Evolutionary conservation across 2,888 invertebrate species (phyloP).

Genomic region (Pantelozetes paolii): DNA sequence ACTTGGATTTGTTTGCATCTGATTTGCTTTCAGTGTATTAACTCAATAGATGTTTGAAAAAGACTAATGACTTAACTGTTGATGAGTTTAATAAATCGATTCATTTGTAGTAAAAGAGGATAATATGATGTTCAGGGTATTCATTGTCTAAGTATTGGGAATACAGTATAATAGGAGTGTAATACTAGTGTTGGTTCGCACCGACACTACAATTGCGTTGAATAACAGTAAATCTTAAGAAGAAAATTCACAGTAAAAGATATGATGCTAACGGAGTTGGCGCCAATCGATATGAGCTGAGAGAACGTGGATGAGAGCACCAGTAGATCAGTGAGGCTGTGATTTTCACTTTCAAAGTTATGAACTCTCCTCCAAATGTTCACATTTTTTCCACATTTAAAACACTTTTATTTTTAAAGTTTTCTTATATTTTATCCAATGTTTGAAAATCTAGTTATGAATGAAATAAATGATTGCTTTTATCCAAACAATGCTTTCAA

Average conservation of each 20-base stretch:
- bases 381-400: neutral
- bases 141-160: neutral
- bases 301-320: neutral
- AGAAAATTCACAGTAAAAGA: conserved; percentile 10
- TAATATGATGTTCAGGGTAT: neutral
- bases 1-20: too few relatives aligned
- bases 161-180: too few relatives aligned
- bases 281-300: conserved; percentile 17
- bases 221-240: neutral
- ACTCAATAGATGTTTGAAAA: neutral
- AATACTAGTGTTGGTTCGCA: neutral
- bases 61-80: too few relatives aligned
- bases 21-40: too few relatives aligned
- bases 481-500: neutral
- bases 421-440: neutral
- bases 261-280: conserved; percentile 16
- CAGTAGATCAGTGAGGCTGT: neutral
- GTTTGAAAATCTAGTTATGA: neutral
- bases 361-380: neutral
- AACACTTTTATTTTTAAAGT: neutral
- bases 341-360: neutral
- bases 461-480: neutral
- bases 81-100: neutral
- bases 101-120: neutral
- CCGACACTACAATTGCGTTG: neutral